phyloP scores from a whole-genome alignment of 2,113 vertebrate genomes.

The Triplophysa dalaica region DNA sequence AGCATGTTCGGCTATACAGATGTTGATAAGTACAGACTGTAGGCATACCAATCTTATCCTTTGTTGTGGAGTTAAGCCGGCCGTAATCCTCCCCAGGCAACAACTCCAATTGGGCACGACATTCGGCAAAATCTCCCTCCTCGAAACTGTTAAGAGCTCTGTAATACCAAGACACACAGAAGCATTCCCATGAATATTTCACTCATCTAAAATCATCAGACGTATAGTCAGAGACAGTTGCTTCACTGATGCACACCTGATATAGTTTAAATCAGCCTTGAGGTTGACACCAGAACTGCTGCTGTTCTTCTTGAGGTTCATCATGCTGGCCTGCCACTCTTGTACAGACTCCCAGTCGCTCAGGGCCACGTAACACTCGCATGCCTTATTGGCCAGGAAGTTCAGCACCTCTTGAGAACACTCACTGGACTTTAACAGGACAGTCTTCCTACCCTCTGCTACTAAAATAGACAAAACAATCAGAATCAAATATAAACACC shows the following conservation, averaged over 20 bases:
- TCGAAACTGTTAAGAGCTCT: constrained; percentile 92
- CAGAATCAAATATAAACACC: not conserved
- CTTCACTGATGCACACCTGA: constrained; percentile 73
- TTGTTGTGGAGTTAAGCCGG: constrained; percentile 79
- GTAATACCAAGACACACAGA: constrained; percentile 58
- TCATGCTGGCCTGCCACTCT: constrained; percentile 89
- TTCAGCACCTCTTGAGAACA: constrained; percentile 91
- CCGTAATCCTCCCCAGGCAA: constrained; percentile 94
- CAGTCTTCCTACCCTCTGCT: constrained; percentile 91
- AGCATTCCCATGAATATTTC: not conserved
- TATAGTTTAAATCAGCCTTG: constrained; percentile 94
- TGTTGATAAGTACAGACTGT: not conserved
- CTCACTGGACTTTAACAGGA: constrained; percentile 87
- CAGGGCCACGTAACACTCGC: constrained; percentile 92
- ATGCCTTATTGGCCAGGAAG: constrained; percentile 93
- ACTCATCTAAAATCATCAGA: constrained; percentile 2
- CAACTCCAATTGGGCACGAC: constrained; percentile 88
- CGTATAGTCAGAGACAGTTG: not conserved
- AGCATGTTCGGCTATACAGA: not conserved
- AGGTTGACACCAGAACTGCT: constrained; percentile 81
- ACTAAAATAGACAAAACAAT: not conserved
- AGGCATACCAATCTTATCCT: constrained; percentile 91
- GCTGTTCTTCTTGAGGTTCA: constrained; percentile 84
- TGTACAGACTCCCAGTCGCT: constrained; percentile 92
- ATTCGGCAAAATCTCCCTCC: constrained; percentile 86